Base-by-base conservation (phyloP, 35 echinoderm and acorn worm species). In the Patiria miniata region DNA sequence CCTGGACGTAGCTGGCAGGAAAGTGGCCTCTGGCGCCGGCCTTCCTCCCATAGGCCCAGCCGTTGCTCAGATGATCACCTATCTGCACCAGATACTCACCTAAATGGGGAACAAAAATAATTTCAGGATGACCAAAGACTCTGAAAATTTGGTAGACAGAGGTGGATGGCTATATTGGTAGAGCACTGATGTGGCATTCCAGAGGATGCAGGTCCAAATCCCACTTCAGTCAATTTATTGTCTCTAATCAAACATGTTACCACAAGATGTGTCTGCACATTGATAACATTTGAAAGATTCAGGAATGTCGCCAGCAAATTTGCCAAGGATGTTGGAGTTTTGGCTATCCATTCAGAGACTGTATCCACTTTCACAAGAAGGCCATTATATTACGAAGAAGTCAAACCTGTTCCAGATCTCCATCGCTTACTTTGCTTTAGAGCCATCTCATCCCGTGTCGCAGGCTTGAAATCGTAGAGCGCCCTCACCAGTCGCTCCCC, bases 381-480 rank as follows among this genome's bases (percentile, higher is more conserved):
- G 7, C 9, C 30, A 19, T 9, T 16, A 28, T 36, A 8, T 17
- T 17, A 14, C 8, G 19, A 38, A 34, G 21, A 44, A 29, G n/a
- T 80, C 34, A 7, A 8, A n/a, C n/a, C n/a, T 6, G 42, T 47
- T 47, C 42, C 4, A 47, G 4, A 47, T 47, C 9, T 0, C 15
- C 22, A 56, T 17, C 22, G n/a, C 42, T 87, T 36, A 87, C 86
- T 76, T 51, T 29, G 28, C 14, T 78, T 77, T 7, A 87, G 76
- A 2, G 68, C 68, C 40, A 87, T 44, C 51, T 87, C 86, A 56
- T 87, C 86, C n/a, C 77, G 39, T 32, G 86, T 78, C 21, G 61
- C 76, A 12, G 86, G 40, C 37, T 87, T 78, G 86, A 87, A 87
- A 37, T 87, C 86, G 32, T 87, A 87, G 39, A 87, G 69, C 86